Conservation (phyloP, 1,140 invertebrate species). For the Brachionus paranguensis region DNA sequence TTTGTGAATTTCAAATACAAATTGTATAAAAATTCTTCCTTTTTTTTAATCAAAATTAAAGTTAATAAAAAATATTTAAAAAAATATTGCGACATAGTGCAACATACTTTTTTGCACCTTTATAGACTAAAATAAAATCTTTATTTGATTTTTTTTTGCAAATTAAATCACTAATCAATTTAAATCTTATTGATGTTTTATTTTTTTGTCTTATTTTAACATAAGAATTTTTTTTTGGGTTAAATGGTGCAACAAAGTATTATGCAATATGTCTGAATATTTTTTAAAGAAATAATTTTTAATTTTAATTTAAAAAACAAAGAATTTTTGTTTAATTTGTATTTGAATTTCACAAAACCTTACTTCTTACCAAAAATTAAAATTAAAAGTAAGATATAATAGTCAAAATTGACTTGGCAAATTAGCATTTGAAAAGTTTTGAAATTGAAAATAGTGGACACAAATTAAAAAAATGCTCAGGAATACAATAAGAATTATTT, state of each 20-base stretch:
- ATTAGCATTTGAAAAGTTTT: neutral
- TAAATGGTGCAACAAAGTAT: neutral
- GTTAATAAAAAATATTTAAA: neutral
- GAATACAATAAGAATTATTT: too few relatives aligned
- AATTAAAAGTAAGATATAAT: too few relatives aligned
- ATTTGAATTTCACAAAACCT: neutral
- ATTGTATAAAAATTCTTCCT: too few relatives aligned
- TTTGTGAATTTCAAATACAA: too few relatives aligned
- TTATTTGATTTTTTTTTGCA: neutral
- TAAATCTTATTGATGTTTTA: neutral
- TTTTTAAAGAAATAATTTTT: neutral
- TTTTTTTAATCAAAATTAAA: too few relatives aligned
- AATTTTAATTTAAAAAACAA: neutral
- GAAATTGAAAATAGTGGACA: too few relatives aligned
- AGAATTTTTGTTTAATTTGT: neutral
- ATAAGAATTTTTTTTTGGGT: neutral
- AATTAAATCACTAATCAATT: neutral
- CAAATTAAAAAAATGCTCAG: too few relatives aligned
- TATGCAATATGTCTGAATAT: neutral
- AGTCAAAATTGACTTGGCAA: too few relatives aligned
- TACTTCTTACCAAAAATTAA: neutral
- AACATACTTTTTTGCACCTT: neutral
- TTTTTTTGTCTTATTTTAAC: neutral
- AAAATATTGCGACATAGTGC: neutral
- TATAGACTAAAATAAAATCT: neutral